Evolutionary conservation across 2,797 vertebrate genomes (phyloP).

Genomic region (Glyptemys insculpta): DNA sequence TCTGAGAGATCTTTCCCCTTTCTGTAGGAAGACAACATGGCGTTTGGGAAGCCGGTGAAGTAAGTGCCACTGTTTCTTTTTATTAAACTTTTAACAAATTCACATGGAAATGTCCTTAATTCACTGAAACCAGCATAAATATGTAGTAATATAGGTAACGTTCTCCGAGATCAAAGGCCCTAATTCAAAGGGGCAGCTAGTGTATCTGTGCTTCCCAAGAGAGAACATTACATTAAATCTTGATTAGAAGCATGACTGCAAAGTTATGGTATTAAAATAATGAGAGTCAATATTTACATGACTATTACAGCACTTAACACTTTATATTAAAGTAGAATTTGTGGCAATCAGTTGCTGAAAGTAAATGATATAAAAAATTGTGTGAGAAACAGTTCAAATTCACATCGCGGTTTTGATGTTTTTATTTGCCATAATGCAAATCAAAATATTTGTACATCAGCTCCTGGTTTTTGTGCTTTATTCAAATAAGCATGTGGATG

Average conservation of each 20-base stretch:
- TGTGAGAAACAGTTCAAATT: background rate
- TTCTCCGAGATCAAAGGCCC: background rate
- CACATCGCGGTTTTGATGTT: background rate
- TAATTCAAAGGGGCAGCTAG: background rate
- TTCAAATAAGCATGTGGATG: background rate
- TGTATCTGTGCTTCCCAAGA: conserved; percentile 23
- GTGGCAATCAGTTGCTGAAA: background rate
- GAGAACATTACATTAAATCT: background rate
- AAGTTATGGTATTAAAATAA: background rate
- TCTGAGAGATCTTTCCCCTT: conserved; percentile 3
- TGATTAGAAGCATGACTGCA: background rate
- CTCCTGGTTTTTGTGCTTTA: background rate
- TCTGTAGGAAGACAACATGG: conserved; percentile 97
- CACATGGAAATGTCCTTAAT: background rate
- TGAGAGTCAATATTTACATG: background rate
- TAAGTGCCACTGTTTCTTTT: conserved; percentile 80
- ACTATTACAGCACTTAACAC: background rate
- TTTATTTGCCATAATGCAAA: background rate
- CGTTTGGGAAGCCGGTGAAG: conserved; percentile 97
- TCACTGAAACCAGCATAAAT: background rate
- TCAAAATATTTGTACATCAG: background rate
- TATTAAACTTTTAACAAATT: background rate
- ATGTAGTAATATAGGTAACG: background rate
- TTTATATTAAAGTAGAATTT: background rate
- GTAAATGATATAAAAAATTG: background rate